These are phyloP conservation scores for Nephrocerus scutellatus DNA, from an alignment of 2,888 invertebrate genomes.

Conservation along the genomic window DNA sequence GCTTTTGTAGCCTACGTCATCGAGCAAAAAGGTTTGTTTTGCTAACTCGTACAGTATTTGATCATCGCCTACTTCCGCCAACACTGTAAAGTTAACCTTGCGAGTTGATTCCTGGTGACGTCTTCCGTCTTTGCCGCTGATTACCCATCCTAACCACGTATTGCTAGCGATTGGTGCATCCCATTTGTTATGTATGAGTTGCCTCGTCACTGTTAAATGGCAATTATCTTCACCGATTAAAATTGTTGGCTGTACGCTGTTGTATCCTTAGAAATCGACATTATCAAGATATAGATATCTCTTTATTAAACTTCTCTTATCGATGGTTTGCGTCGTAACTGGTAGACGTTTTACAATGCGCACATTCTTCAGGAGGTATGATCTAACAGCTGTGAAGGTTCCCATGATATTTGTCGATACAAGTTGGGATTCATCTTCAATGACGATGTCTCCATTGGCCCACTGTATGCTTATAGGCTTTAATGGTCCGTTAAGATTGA, in stretches of 20 bases:
- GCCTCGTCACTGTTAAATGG: neutral
- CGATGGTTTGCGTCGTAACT: neutral
- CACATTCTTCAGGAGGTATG: neutral
- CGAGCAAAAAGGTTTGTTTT: too few species aligned
- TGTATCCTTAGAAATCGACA: slow-evolving; percentile 3
- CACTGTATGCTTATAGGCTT: too few species aligned
- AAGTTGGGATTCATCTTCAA: too few species aligned
- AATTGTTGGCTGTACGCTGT: slow-evolving; percentile 1
- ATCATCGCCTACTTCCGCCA: too few species aligned
- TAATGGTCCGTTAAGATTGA: neutral
- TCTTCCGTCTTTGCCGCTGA: slow-evolving; percentile 7
- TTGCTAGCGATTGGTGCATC: slow-evolving; percentile 4
- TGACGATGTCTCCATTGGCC: too few species aligned
- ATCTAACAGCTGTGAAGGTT: too few species aligned
- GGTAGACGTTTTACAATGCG: neutral
- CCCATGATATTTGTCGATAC: too few species aligned
- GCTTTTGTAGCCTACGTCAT: too few species aligned
- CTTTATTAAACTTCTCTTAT: neutral
- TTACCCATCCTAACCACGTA: slow-evolving; percentile 5
- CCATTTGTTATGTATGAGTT: neutral
- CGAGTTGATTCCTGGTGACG: too few species aligned
- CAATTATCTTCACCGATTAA: slow-evolving; percentile 5
- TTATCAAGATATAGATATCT: slow-evolving; percentile 2
- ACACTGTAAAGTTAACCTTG: too few species aligned
- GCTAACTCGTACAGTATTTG: too few species aligned